Conservation (phyloP, 2,888 invertebrate species). For the Hedya salicella region DNA sequence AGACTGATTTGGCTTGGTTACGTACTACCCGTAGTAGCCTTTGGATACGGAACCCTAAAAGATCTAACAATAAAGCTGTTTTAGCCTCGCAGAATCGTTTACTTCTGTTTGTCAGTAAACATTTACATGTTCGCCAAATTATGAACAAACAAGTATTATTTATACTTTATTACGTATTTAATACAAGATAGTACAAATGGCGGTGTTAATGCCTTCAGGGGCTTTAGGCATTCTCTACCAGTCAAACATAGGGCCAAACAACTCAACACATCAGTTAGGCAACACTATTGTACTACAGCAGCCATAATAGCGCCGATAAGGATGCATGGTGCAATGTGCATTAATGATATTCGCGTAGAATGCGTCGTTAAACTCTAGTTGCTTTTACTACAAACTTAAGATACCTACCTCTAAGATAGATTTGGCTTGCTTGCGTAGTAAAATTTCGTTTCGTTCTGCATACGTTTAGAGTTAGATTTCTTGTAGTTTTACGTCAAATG, state of each 20-base stretch:
- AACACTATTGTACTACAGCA: conserved; percentile 32
- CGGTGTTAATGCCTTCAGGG: too few species aligned
- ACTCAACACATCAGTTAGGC: conserved; percentile 35
- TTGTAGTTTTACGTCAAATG: too few species aligned
- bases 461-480: too few species aligned
- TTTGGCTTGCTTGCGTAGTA: neutral
- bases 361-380: conserved; percentile 33
- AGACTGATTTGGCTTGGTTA: neutral
- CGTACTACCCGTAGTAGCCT: too few species aligned
- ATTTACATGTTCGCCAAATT: conserved; percentile 12
- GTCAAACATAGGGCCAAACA: too few species aligned
- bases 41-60: too few species aligned
- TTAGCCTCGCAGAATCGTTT: too few species aligned
- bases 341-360: conserved; percentile 38
- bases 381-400: conserved; percentile 1
- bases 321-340: conserved; percentile 38
- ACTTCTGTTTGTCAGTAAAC: neutral
- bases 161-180: too few species aligned
- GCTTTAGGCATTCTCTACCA: too few species aligned
- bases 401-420: neutral
- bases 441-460: too few species aligned
- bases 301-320: conserved; percentile 37
- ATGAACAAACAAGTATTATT: conserved; percentile 25
- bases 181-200: too few species aligned
- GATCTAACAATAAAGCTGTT: too few species aligned